Percentiles rank a stretch among this genome's conserved stretches.
phyloP scores from a whole-genome alignment of 2,888 invertebrate species.

The Pseudococcus viburni region DNA sequence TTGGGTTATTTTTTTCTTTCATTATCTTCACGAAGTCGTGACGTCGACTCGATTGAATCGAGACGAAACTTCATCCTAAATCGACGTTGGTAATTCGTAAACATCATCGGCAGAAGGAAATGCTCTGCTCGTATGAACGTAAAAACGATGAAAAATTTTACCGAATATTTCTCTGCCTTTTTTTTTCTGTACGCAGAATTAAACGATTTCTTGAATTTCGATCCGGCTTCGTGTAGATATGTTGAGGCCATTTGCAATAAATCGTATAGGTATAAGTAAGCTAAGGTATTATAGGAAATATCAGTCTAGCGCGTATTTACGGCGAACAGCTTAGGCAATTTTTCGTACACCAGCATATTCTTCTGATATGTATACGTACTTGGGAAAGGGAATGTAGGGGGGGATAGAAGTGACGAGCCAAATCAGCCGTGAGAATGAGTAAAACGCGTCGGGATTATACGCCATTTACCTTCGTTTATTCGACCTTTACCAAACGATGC shows the following conservation, averaged over 20 bases:
- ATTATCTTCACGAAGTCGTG: background rate
- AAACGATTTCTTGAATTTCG: conserved; percentile 7
- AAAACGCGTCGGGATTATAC: conserved; percentile 38
- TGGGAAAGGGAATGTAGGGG: background rate
- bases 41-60: background rate
- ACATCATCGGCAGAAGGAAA: conserved; percentile 17
- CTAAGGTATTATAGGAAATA: background rate
- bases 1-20: background rate
- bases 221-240: background rate
- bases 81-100: background rate
- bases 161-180: background rate
- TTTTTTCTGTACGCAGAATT: background rate
- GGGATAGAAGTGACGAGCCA: conserved; percentile 23
- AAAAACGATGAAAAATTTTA: conserved; percentile 3
- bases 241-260: background rate
- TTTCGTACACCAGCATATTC: conserved; percentile 1
- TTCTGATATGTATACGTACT: background rate
- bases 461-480: conserved; percentile 28
- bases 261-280: background rate
- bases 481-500: conserved; percentile 41
- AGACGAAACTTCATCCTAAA: background rate
- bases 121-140: background rate
- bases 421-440: conserved; percentile 21
- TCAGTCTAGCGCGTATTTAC: background rate
- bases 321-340: conserved; percentile 22